Percentiles rank a stretch among this genome's conserved stretches.
These are phyloP conservation scores for Melipona bicolor DNA, from an alignment of 2,888 invertebrate species.

Conservation along the genomic window DNA sequence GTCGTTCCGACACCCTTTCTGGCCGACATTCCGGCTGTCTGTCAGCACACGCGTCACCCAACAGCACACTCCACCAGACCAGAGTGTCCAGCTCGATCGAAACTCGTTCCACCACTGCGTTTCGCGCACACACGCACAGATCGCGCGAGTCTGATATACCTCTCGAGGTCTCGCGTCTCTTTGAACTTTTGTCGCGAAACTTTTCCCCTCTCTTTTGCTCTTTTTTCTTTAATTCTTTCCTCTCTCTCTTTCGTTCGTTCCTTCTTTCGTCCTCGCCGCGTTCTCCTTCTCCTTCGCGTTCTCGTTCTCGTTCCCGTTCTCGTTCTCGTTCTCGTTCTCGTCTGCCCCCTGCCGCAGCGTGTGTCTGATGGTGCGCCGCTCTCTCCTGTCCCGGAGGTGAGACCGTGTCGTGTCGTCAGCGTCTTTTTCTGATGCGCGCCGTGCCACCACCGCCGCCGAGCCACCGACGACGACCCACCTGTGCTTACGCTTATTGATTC, in stretches of 20 bases:
- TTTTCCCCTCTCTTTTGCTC: not conserved
- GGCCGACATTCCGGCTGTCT: constrained; percentile 45
- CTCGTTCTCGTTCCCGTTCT: not conserved
- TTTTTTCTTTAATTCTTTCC: not conserved
- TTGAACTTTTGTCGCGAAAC: no score
- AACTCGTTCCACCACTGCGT: not conserved
- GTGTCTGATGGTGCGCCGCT: constrained; percentile 14
- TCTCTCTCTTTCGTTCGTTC: not conserved
- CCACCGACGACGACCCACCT: constrained; percentile 75
- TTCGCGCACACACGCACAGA: not conserved
- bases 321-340: not conserved
- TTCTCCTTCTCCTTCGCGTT: not conserved
- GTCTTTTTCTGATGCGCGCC: constrained; percentile 56
- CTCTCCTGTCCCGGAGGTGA: constrained; percentile 14
- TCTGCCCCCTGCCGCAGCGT: constrained; percentile 6
- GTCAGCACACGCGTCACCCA: constrained; percentile 16
- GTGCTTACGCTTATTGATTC: constrained; percentile 78
- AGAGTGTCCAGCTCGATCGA: constrained; percentile 5
- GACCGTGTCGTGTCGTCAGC: constrained; percentile 39
- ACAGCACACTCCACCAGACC: not conserved
- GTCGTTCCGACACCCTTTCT: constrained; percentile 35
- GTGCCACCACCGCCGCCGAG: constrained; percentile 60
- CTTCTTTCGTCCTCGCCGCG: not conserved
- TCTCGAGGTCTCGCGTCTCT: no score
- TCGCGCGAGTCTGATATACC: no score